Evolutionary conservation across 2,888 invertebrate species (phyloP), one percentile per base, ranked within the genome.

Genomic region (Apomyelois bistriatella): DNA sequence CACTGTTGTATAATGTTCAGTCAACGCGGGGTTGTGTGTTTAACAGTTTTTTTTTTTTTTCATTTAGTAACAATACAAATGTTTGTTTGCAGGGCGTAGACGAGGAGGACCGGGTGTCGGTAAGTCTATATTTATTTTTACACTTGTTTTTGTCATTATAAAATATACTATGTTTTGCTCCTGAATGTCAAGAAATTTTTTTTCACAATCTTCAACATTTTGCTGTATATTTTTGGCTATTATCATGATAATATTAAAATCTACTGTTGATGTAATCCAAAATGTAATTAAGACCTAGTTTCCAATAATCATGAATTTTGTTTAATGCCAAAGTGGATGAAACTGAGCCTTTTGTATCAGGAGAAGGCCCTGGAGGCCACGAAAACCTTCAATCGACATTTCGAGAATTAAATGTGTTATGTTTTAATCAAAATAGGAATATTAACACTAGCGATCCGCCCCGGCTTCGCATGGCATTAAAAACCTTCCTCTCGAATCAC

Each of bases 61-160:
- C 59, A 75, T 60, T 60, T 40, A 32, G 28, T 41, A 30, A 41
- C 30, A 50, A 69, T 57, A 65, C 40, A 43, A 46, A 49, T 40
- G 32, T 85, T 83, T 91, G 78, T 91, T 91, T 82, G 66, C 93
- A 94, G 93, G 93, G 93, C 66, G 88, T 91, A 62, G 94, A 94
- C 69, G 95, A 95, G 74, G 95, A 95, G 77, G 95, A 95, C 81
- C 91, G 94, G 74, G 93, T 92, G 70, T 94, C 94, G 84, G 95
- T 95, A 88, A 94, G 94, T 93, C 80, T 68, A 22, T 17, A 47
- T 40, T 28, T 15, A 50, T 12, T 42, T n/a, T 40, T 49, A 40
- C 40, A 40, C 16, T 15, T 12, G 13, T 38, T 10, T 40, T 40
- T 37, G n/a, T 47, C 22, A 10, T 36, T 10, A 47, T 22, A 22